Conservation (phyloP, 2,888 invertebrate species). For the Horisme vitalbata region DNA sequence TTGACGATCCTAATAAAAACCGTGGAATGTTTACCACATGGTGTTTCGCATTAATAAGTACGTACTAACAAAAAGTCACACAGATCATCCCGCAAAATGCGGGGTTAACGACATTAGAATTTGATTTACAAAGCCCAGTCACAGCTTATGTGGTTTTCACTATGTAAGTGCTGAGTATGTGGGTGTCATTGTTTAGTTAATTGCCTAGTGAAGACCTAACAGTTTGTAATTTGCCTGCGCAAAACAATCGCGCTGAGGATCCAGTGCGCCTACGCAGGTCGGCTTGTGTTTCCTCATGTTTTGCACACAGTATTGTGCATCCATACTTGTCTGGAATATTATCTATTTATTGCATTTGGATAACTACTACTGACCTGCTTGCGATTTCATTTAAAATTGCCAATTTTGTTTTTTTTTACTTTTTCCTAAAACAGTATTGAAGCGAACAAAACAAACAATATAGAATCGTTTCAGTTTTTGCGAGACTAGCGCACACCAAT, state of each 20-base stretch:
- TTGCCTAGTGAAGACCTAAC: constrained; percentile 43
- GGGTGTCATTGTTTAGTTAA: constrained; percentile 63
- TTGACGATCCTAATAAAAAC: no score
- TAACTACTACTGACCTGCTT: no score
- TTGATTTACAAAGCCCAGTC: constrained; percentile 41
- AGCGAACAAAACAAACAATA: no score
- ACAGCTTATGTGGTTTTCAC: constrained; percentile 11
- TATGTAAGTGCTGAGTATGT: constrained; percentile 39
- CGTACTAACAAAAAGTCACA: constrained; percentile 18
- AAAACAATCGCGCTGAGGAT: constrained; percentile 21
- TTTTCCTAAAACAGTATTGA: no score
- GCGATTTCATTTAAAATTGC: no score
- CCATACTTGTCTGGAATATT: no score
- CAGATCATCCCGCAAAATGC: constrained; percentile 24
- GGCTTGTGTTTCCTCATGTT: constrained; percentile 16
- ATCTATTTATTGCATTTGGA: no score
- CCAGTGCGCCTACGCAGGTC: constrained; percentile 17
- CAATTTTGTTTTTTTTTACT: no score
- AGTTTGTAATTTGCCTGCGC: constrained; percentile 24
- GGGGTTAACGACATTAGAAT: constrained; percentile 49
- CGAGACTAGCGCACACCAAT: no score
- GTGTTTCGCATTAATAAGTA: constrained; percentile 19
- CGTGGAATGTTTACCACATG: constrained; percentile 29
- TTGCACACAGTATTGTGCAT: no score
- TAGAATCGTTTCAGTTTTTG: no score